Evolutionary conservation across 2,888 invertebrate species (phyloP).

Genomic region (Ormyrus rosae): DNA sequence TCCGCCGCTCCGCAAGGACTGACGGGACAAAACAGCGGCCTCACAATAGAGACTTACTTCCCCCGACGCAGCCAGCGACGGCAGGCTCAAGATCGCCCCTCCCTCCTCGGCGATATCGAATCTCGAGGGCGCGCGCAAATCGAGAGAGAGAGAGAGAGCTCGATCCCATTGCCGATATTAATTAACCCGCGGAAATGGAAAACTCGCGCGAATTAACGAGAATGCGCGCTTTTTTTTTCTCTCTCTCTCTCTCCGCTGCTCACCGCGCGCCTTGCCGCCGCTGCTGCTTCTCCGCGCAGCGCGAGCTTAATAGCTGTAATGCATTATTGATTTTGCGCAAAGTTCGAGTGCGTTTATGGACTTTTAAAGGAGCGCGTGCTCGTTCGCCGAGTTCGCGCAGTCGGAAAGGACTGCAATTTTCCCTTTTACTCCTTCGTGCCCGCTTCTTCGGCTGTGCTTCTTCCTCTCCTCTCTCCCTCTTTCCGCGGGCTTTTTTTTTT

Average conservation of each 20-base stretch:
- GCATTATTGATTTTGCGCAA: slow-evolving; percentile 46
- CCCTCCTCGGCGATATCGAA: slow-evolving; percentile 27
- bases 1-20: slow-evolving; percentile 65
- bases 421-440: too few relatives aligned
- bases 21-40: slow-evolving; percentile 74
- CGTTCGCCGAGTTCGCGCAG: too few relatives aligned
- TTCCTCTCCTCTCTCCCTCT: too few relatives aligned
- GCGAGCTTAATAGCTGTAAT: slow-evolving; percentile 15
- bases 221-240: neutral
- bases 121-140: slow-evolving; percentile 49
- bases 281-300: neutral
- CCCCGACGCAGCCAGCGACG: slow-evolving; percentile 28
- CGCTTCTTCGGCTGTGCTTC: too few relatives aligned
- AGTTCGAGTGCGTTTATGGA: slow-evolving; percentile 15
- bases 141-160: slow-evolving; percentile 59
- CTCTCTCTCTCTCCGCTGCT: slow-evolving; percentile 8
- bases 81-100: neutral
- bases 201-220: slow-evolving; percentile 18
- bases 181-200: slow-evolving; percentile 66
- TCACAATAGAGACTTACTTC: slow-evolving; percentile 66
- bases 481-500: too few relatives aligned
- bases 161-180: slow-evolving; percentile 69
- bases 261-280: neutral
- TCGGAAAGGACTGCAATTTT: too few relatives aligned
- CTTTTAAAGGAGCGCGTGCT: slow-evolving; percentile 17